Percentiles rank a stretch among this genome's conserved stretches.
phyloP scores from a whole-genome alignment of 1,140 invertebrate species.

The Zaprionus nigranus region DNA sequence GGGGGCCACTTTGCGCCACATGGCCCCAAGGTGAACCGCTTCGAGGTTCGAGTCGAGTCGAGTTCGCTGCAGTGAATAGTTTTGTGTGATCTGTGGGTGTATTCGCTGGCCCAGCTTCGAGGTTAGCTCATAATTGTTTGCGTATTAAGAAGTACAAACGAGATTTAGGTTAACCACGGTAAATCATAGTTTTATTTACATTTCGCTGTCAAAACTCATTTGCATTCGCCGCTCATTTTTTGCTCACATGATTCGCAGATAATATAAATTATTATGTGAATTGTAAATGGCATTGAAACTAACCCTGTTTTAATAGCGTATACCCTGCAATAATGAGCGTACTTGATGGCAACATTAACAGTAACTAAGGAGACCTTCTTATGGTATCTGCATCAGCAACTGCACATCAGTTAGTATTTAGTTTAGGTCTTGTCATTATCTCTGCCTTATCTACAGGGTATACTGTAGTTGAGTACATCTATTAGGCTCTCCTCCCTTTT shows the following conservation, averaged over 20 bases:
- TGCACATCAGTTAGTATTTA: too few relatives aligned
- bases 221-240: conserved; percentile 24
- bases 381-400: too few relatives aligned
- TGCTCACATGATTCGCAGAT: conserved; percentile 16
- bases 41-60: conserved; percentile 3
- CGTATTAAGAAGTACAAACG: neutral
- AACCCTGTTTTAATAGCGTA: neutral
- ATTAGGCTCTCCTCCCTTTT: neutral
- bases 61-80: neutral
- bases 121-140: conserved; percentile 9
- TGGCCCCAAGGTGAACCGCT: conserved; percentile 43
- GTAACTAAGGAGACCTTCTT: too few relatives aligned
- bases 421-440: too few relatives aligned
- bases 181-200: conserved; percentile 28
- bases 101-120: conserved; percentile 7
- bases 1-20: conserved; percentile 10
- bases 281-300: conserved; percentile 46
- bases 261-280: conserved; percentile 37
- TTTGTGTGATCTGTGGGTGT: conserved; percentile 21
- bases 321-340: too few relatives aligned
- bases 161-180: conserved; percentile 4
- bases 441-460: neutral
- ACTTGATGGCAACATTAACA: too few relatives aligned
- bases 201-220: conserved; percentile 29
- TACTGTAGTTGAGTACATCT: neutral